A percentile compares a stretch with the other conserved stretches of the same genome.
phyloP scores from a whole-genome alignment of 1,140 invertebrate genomes.

The Drosophila biarmipes region DNA sequence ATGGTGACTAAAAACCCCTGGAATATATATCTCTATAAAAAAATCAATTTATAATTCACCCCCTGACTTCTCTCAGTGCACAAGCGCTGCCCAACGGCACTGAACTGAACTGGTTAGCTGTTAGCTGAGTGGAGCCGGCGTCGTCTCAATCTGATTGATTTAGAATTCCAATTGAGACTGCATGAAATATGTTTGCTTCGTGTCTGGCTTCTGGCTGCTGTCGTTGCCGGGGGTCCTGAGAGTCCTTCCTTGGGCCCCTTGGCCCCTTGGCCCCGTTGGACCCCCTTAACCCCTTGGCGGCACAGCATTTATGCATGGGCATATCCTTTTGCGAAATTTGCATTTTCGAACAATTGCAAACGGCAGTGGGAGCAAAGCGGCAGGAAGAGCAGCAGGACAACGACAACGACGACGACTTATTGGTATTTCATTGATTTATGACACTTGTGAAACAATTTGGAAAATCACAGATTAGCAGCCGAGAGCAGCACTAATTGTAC shows the following conservation, averaged over 20 bases:
- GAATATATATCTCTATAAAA: too few relatives aligned
- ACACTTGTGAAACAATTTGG: conserved; percentile 84
- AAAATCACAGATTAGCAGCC: conserved; percentile 83
- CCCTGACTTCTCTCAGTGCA: conserved; percentile 14
- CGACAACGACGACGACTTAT: conserved; percentile 73
- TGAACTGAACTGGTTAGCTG: conserved; percentile 29
- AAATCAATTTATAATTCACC: too few relatives aligned
- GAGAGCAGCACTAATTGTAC: conserved; percentile 64
- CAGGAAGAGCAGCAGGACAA: conserved; percentile 17
- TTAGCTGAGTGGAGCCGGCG: conserved; percentile 44
- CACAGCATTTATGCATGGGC: conserved; percentile 71
- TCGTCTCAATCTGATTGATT: conserved; percentile 84
- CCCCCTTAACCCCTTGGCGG: conserved; percentile 8
- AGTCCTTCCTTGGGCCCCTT: conserved; percentile 30
- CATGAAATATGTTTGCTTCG: conserved; percentile 82
- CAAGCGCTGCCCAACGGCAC: conserved; percentile 4
- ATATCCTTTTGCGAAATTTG: conserved; percentile 82
- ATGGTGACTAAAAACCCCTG: too few relatives aligned
- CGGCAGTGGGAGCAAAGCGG: conserved; percentile 30
- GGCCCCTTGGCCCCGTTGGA: conserved; percentile 9
- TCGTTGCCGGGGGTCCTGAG: conserved; percentile 29
- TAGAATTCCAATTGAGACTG: conserved; percentile 84
- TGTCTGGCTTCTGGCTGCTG: conserved; percentile 55
- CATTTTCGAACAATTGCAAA: conserved; percentile 78
- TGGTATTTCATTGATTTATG: conserved; percentile 84